phyloP scores from a whole-genome alignment of 2,797 vertebrate genomes.

The Sebastes reedi region DNA sequence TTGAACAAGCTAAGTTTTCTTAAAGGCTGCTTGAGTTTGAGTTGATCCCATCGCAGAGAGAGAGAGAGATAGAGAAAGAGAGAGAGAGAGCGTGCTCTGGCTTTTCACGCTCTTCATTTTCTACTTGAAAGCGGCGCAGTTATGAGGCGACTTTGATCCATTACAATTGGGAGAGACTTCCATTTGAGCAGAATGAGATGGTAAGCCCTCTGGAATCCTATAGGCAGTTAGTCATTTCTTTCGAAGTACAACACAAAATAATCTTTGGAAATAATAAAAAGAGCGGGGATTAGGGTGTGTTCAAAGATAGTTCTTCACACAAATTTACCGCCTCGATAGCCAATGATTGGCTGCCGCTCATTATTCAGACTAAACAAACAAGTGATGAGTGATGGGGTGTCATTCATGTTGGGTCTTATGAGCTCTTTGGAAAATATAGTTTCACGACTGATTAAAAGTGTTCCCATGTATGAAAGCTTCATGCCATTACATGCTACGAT shows the following conservation, averaged over 20 bases:
- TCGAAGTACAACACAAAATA: constrained; percentile 3
- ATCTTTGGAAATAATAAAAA: constrained; percentile 42
- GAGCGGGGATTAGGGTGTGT: constrained; percentile 13
- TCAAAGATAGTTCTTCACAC: constrained; percentile 15
- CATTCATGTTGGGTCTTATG: constrained; percentile 2
- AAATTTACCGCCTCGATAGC: constrained; percentile 6
- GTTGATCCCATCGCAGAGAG: constrained; percentile 18
- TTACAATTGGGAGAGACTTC: constrained; percentile 37
- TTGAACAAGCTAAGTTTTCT: constrained; percentile 46
- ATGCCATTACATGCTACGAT: constrained; percentile 5
- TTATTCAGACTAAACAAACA: constrained; percentile 18
- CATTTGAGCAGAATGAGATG: constrained; percentile 33
- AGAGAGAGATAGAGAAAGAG: not conserved
- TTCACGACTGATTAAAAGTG: constrained; percentile 20
- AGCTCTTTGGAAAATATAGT: constrained; percentile 36
- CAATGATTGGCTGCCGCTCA: not conserved
- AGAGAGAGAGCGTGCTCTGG: constrained; percentile 9
- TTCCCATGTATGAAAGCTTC: constrained; percentile 16
- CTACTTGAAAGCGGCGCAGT: constrained; percentile 46
- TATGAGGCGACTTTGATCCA: constrained; percentile 56
- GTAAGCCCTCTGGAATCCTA: constrained; percentile 37
- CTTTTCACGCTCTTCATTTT: constrained; percentile 54
- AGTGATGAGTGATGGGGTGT: constrained; percentile 25
- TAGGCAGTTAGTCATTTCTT: constrained; percentile 3
- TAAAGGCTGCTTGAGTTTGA: constrained; percentile 40